phyloP scores from a whole-genome alignment of 2,888 invertebrate species.

The Oligia strigilis region DNA sequence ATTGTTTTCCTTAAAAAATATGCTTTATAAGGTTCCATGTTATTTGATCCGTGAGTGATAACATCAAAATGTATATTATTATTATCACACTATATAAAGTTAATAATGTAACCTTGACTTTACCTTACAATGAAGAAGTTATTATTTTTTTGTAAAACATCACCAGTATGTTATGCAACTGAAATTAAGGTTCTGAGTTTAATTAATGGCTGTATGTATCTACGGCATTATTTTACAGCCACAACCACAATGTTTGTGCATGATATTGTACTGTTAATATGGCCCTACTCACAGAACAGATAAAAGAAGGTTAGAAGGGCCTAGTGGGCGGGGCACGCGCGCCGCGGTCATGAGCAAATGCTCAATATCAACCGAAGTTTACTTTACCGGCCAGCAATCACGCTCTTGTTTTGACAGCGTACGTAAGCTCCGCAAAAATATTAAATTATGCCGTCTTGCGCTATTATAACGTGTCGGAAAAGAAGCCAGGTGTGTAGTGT shows the following conservation, averaged over 20 bases:
- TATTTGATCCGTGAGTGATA: conserved; percentile 28
- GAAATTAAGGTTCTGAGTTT: conserved; percentile 30
- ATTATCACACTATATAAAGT: conserved; percentile 22
- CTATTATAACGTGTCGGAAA: too few species aligned
- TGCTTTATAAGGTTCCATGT: conserved; percentile 21
- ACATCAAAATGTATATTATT: conserved; percentile 18
- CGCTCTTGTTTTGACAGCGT: too few species aligned
- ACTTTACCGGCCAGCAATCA: too few species aligned
- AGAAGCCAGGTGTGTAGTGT: too few species aligned
- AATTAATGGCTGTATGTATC: conserved; percentile 37
- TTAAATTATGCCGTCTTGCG: too few species aligned
- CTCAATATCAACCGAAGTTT: too few species aligned
- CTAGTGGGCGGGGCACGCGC: too few species aligned
- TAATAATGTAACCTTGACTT: conserved; percentile 49
- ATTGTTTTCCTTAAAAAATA: conserved; percentile 20
- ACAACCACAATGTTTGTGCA: conserved; percentile 37
- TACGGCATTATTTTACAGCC: conserved; percentile 23
- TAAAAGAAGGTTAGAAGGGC: too few species aligned
- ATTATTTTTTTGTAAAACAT: conserved; percentile 19
- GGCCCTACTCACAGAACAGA: too few species aligned
- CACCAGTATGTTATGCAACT: conserved; percentile 34
- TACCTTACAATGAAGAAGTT: conserved; percentile 17
- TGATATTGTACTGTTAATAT: conserved; percentile 24
- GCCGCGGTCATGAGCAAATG: too few species aligned
- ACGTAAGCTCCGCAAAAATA: too few species aligned